Percentiles rank a stretch among this genome's conserved stretches.
Conservation (phyloP, 1,140 invertebrate genomes). For the Olivierus martensii region DNA sequence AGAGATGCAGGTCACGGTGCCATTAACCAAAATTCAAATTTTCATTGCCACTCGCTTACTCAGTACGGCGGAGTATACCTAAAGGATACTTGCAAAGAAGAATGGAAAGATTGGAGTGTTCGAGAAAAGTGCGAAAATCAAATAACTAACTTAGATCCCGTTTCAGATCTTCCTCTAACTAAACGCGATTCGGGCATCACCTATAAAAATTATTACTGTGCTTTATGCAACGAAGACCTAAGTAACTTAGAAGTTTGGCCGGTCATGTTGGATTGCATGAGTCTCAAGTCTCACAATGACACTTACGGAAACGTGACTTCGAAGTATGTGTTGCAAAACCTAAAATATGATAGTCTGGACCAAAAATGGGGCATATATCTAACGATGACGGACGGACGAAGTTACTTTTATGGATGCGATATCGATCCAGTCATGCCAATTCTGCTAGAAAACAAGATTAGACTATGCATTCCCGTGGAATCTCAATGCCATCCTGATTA, state of each 20-base stretch:
- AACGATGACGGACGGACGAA: neutral
- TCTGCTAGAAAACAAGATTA: conserved; percentile 1
- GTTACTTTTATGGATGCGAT: conserved; percentile 10
- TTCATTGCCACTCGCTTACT: conserved; percentile 29
- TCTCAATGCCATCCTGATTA: neutral
- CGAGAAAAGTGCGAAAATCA: conserved; percentile 21
- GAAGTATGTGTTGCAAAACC: conserved; percentile 7
- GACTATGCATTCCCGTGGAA: conserved; percentile 4
- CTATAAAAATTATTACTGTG: conserved; percentile 42
- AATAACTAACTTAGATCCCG: conserved; percentile 27
- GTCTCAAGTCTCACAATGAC: neutral
- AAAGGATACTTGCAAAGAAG: conserved; percentile 30
- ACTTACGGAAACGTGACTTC: conserved; percentile 5
- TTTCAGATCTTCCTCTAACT: conserved; percentile 34
- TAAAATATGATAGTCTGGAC: neutral
- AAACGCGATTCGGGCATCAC: conserved; percentile 31
- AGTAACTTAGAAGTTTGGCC: conserved; percentile 9
- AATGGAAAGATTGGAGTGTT: conserved; percentile 20
- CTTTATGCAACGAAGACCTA: conserved; percentile 36
- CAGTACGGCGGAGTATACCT: conserved; percentile 36
- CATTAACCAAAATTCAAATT: conserved; percentile 24
- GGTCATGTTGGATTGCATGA: conserved; percentile 5
- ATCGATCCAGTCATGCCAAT: conserved; percentile 7
- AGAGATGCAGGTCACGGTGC: conserved; percentile 30
- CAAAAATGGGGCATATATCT: conserved; percentile 12